Evolutionary conservation across 1,140 invertebrate genomes (phyloP), one percentile per base, ranked within the genome.

Genomic region (Penaeus chinensis): DNA sequence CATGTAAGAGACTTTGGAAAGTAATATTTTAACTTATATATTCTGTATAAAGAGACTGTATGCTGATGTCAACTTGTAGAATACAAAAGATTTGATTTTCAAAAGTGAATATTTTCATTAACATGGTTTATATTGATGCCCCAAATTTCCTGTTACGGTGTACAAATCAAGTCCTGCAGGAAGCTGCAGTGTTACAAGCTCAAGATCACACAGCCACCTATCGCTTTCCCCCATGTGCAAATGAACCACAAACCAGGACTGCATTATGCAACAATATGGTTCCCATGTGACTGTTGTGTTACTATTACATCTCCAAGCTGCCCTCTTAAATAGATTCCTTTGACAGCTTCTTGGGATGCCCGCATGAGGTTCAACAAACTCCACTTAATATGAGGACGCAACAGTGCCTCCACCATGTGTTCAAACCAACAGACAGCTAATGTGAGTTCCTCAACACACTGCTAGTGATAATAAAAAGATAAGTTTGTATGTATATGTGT

Each of bases 371-470:
- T 82, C 80, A 66, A 85, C 60, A 85, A 85, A 80, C 32, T 84
- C 69, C 82, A 84, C 65, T 69, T 79, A 80, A 80, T 76, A 74
- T 76, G 86, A 87, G 86, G 86, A 83, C 86, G 42, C 84, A 83
- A 74, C 79, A 87, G 86, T 87, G 86, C 86, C 86, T 87, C 86
- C 86, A 87, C 80, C 86, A 87, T 87, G 86, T 87, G 86, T 87
- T 87, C 86, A 87, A 79, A 82, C 69, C 86, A 54, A 42, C 66
- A 83, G 65, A 62, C 61, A 63, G 71, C 62, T 27, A 61, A 24
- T 82, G 71, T 77, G 47, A 82, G 19, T 77, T 54, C 71, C 69
- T 42, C 27, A 69, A 37, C 54, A 85, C 42, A 65, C 83, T 85
- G 47, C 83, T 62, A 24, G 16, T 19, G 19, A 74, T 27, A 37